phyloP scores from a whole-genome alignment of 1,140 invertebrate genomes.

The Drosophila orena region DNA sequence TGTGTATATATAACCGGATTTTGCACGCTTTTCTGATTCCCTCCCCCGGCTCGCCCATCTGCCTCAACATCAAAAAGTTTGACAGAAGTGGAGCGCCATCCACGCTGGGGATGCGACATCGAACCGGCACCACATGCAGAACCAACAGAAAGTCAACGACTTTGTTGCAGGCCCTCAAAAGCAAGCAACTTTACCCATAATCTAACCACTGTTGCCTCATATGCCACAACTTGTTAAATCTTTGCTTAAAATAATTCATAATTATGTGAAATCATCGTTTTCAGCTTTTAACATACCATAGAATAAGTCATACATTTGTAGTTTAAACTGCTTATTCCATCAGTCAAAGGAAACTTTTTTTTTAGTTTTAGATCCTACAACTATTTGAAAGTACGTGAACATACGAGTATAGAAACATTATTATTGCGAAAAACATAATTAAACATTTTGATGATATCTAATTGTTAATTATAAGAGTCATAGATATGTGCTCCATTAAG shows the following conservation, averaged over 20 bases:
- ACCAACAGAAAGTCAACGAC: constrained; percentile 23
- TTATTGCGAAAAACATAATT: too few species aligned
- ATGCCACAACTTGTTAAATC: neutral
- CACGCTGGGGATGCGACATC: constrained; percentile 54
- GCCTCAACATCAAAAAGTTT: constrained; percentile 72
- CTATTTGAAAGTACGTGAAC: too few species aligned
- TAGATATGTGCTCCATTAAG: too few species aligned
- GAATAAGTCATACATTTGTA: too few species aligned
- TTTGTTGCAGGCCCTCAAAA: constrained; percentile 30
- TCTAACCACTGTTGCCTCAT: neutral
- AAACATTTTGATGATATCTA: too few species aligned
- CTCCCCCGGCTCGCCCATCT: constrained; percentile 25
- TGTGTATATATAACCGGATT: constrained; percentile 42
- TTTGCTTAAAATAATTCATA: neutral
- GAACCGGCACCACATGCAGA: constrained; percentile 5
- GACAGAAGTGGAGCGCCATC: constrained; percentile 73
- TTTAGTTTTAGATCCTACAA: too few species aligned
- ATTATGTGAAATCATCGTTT: too few species aligned
- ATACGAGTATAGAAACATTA: too few species aligned
- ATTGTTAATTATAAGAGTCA: too few species aligned
- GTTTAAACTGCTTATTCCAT: too few species aligned
- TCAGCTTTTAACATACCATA: too few species aligned
- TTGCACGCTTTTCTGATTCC: constrained; percentile 51
- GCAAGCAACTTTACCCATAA: constrained; percentile 29
- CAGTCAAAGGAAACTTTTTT: too few species aligned